Conservation (phyloP, 1,140 invertebrate species). For the Drosophila baimaii region DNA sequence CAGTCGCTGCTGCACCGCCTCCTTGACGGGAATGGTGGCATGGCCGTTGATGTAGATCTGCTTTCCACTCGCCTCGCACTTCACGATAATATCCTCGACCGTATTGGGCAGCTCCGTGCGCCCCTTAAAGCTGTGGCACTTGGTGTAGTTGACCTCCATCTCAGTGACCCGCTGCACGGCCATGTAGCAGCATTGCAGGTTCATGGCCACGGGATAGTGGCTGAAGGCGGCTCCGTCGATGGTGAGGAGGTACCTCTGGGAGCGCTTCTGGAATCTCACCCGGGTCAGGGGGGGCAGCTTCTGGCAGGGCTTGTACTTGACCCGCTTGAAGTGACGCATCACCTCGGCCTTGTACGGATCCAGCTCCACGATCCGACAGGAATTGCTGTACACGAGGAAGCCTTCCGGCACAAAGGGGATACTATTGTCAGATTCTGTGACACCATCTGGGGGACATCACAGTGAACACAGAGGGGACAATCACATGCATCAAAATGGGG, state of each 20-base stretch:
- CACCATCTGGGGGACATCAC: background rate
- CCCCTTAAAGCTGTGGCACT: slow-evolving; percentile 81
- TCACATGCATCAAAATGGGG: background rate
- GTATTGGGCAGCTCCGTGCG: slow-evolving; percentile 73
- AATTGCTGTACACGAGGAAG: slow-evolving; percentile 88
- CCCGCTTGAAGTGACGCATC: slow-evolving; percentile 86
- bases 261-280: slow-evolving; percentile 73
- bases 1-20: slow-evolving; percentile 56
- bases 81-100: slow-evolving; percentile 85
- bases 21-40: slow-evolving; percentile 69
- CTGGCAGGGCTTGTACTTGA: slow-evolving; percentile 86
- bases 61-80: slow-evolving; percentile 75
- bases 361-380: slow-evolving; percentile 88
- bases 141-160: slow-evolving; percentile 55
- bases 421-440: slow-evolving; percentile 21
- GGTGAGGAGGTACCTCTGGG: slow-evolving; percentile 66
- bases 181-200: slow-evolving; percentile 86
- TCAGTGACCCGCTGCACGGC: slow-evolving; percentile 82
- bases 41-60: slow-evolving; percentile 80
- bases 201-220: slow-evolving; percentile 60
- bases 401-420: slow-evolving; percentile 75
- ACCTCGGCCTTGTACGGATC: slow-evolving; percentile 89
- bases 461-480: background rate
- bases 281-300: slow-evolving; percentile 85
- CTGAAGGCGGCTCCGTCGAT: slow-evolving; percentile 70